Evolutionary conservation across 1,140 invertebrate genomes (phyloP).

Genomic region (Ctenoplectra terminalis): DNA sequence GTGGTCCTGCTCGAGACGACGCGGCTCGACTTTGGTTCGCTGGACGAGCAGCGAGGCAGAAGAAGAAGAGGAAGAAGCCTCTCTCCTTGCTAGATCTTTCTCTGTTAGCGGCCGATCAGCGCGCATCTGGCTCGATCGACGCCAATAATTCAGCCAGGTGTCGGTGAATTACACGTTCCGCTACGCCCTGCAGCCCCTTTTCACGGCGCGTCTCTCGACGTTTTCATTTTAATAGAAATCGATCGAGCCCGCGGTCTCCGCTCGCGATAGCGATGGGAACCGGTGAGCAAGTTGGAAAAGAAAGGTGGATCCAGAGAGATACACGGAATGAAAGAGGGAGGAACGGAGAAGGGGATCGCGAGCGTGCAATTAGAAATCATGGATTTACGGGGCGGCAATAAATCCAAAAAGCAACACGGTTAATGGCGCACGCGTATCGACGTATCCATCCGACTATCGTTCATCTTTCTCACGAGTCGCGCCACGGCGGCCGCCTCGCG

Average conservation of each 20-base stretch:
- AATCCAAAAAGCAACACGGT: slow-evolving; percentile 66
- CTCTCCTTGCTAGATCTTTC: background rate
- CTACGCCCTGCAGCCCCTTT: slow-evolving; percentile 10
- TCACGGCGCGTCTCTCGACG: slow-evolving; percentile 14
- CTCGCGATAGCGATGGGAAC: background rate
- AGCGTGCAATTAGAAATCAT: slow-evolving; percentile 75
- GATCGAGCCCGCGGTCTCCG: slow-evolving; percentile 8
- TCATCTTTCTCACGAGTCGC: slow-evolving; percentile 77
- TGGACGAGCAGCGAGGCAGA: background rate
- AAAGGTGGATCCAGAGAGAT: background rate
- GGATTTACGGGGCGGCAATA: slow-evolving; percentile 71
- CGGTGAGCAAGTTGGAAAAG: background rate
- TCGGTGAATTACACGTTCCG: slow-evolving; percentile 43
- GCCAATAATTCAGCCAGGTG: slow-evolving; percentile 42
- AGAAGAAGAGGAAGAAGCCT: background rate
- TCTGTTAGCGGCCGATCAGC: background rate
- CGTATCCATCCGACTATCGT: slow-evolving; percentile 75
- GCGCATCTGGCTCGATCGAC: slow-evolving; percentile 4
- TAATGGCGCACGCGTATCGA: slow-evolving; percentile 71
- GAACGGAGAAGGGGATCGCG: slow-evolving; percentile 25
- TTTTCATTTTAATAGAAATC: slow-evolving; percentile 64
- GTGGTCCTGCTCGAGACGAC: background rate
- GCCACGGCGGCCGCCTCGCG: slow-evolving; percentile 57
- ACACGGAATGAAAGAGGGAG: background rate
- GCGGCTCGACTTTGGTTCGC: background rate